Base-by-base conservation (phyloP, 2,888 invertebrate species). In the Autographa pulchrina region DNA sequence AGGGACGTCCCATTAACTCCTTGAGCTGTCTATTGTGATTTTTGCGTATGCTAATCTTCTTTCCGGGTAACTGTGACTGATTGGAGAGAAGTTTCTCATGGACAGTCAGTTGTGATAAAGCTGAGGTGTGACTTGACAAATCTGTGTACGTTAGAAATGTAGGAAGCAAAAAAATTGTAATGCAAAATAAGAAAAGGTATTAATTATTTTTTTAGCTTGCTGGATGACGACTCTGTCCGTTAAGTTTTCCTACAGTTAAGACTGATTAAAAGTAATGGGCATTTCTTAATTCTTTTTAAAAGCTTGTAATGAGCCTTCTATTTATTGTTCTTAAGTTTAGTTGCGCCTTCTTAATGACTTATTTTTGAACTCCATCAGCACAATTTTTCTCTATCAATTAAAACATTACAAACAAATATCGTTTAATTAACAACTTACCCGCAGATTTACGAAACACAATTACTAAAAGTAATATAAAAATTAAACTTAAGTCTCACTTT, bases 41-140 rank as follows among this genome's bases (percentile, higher is more conserved):
- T 94, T 92, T 90, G 92, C 92, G 87, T 93, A 93, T 93, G 94
- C 89, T 91, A 94, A 94, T 94, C 87, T 76, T 54, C 77, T 82
- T 84, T 75, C 87, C 88, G 87, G 90, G 88, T 89, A 89, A 89
- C 90, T 92, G 93, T 95, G 95, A 95, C 95, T 93, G 94, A 95
- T 95, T 92, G 86, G 90, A 58, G 77, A 88, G 75, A 74, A 86
- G 85, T 88, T 93, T 93, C 93, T 91, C 92, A 92, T 85, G 87
- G 76, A 85, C 88, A 90, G 92, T 90, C 91, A 92, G 85, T 89
- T 87, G 90, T 89, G 89, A 86, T 90, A 90, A 93, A 80, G 54
- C 73, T 71, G 52, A 69, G 68, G 66, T 75, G 77, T 89, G 88
- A 89, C 83, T 83, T 80, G 80, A 78, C 84, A 75, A 75, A 82